Conservation (phyloP, 2,888 invertebrate genomes). For the Drosophila recens region DNA sequence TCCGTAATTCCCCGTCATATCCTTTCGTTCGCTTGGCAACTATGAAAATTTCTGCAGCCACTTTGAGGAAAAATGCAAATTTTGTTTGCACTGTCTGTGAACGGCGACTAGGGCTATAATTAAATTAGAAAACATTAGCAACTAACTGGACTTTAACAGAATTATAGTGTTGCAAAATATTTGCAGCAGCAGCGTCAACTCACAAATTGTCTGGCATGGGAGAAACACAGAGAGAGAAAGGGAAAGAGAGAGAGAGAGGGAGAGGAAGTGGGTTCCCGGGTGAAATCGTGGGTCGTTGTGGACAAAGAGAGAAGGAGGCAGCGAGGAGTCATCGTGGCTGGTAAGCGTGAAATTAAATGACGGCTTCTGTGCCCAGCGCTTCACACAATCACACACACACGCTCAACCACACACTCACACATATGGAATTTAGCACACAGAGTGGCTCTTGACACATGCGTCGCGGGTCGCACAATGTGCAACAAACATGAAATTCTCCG, state of each 20-base stretch:
- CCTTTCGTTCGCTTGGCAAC: conserved; percentile 32
- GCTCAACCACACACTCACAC: conserved; percentile 5
- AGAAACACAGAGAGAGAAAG: background rate
- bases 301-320: background rate
- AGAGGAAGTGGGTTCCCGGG: too few relatives aligned
- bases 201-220: conserved; percentile 9
- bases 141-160: conserved; percentile 61
- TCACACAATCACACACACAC: conserved; percentile 11
- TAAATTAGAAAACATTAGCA: conserved; percentile 67
- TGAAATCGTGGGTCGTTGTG: background rate
- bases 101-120: conserved; percentile 46
- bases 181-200: conserved; percentile 38
- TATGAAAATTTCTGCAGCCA: conserved; percentile 53
- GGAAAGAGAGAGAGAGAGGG: background rate
- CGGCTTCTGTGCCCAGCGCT: conserved; percentile 40
- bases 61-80: conserved; percentile 64
- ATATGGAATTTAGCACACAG: conserved; percentile 9
- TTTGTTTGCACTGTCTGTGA: conserved; percentile 37
- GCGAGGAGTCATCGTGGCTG: conserved; percentile 28
- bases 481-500: conserved; percentile 10
- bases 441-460: conserved; percentile 37
- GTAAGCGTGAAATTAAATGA: conserved; percentile 64
- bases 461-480: conserved; percentile 38
- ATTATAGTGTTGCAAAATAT: conserved; percentile 54
- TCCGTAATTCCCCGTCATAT: background rate